Conservation (phyloP, 2,113 vertebrate genomes). For the Benitochromis conjunctus region DNA sequence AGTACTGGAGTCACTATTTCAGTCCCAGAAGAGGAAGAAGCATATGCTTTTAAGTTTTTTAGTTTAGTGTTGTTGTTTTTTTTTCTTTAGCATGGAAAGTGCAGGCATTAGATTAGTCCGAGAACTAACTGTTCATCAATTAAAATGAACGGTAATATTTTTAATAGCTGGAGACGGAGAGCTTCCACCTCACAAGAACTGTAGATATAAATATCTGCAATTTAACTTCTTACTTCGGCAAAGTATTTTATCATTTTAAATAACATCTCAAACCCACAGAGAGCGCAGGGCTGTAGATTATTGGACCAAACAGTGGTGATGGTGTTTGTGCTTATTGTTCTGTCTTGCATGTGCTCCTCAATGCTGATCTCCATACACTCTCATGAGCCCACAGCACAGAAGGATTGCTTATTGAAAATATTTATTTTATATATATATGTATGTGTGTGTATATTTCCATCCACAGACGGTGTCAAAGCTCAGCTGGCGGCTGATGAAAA, state of each 20-base stretch:
- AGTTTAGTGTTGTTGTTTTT: background rate
- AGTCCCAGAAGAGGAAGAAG: background rate
- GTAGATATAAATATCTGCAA: background rate
- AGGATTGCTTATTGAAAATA: background rate
- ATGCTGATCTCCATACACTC: background rate
- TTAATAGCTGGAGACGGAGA: background rate
- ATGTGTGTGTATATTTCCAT: background rate
- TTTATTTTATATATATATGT: background rate
- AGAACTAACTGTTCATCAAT: background rate
- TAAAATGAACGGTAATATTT: background rate
- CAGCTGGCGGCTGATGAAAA: conserved; percentile 86
- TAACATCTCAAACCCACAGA: background rate
- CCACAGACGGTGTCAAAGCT: conserved; percentile 81
- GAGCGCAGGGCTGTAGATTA: background rate
- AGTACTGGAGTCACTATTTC: background rate
- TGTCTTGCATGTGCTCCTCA: background rate
- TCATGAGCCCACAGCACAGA: background rate
- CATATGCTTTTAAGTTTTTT: background rate
- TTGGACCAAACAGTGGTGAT: background rate
- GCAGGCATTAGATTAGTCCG: background rate
- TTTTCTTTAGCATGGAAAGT: background rate
- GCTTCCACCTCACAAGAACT: background rate
- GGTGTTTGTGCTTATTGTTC: background rate
- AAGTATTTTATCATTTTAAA: background rate
- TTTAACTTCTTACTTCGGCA: background rate